Conservation (phyloP, 2,888 invertebrate genomes). For the Aricia artaxerxes region DNA sequence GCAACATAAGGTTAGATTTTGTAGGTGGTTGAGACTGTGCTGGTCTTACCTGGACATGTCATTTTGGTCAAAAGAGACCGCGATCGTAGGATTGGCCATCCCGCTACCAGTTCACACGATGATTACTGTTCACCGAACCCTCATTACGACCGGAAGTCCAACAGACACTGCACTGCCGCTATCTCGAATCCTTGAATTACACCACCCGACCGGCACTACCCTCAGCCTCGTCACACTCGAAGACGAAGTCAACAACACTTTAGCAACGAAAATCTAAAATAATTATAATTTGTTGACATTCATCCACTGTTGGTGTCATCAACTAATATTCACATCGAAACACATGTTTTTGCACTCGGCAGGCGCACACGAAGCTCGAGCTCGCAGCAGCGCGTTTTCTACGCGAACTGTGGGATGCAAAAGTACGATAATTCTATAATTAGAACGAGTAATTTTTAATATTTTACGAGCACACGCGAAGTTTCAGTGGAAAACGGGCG, state of each 20-base stretch:
- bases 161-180: conserved; percentile 53
- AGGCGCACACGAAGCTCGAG: conserved; percentile 54
- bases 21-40: neutral
- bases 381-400: conserved; percentile 55
- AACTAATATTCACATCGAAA: conserved; percentile 74
- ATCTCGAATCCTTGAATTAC: conserved; percentile 47
- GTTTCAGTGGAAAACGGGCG: conserved; percentile 62
- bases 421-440: conserved; percentile 68
- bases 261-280: conserved; percentile 51
- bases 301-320: conserved; percentile 55
- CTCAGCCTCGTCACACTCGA: conserved; percentile 38
- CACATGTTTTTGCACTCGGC: conserved; percentile 72
- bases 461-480: conserved; percentile 71
- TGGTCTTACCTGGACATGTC: conserved; percentile 81
- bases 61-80: conserved; percentile 85
- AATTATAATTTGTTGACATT: conserved; percentile 72
- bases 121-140: conserved; percentile 53
- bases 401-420: conserved; percentile 59
- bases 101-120: conserved; percentile 48
- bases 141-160: conserved; percentile 64
- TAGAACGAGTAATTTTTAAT: conserved; percentile 71
- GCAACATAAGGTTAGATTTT: conserved; percentile 8
- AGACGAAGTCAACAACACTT: conserved; percentile 44
- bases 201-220: conserved; percentile 45
- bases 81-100: conserved; percentile 80